Evolutionary conservation across 1,140 invertebrate genomes (phyloP).

Genomic region (Eubasilissa regina): DNA sequence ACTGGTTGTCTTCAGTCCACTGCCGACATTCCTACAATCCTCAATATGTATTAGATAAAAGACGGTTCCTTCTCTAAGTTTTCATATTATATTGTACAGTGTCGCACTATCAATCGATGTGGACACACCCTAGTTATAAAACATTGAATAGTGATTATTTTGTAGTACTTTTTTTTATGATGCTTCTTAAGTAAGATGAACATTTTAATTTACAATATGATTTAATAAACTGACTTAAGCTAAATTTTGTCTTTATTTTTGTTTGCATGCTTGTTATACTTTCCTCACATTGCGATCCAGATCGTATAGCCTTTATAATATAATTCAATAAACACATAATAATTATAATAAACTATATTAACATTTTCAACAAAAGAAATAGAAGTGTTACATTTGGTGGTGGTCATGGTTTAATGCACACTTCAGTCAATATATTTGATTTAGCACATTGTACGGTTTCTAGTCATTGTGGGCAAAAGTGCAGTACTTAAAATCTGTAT

Average conservation of each 20-base stretch:
- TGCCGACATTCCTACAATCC: slow-evolving; percentile 41
- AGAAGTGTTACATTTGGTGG: slow-evolving; percentile 3
- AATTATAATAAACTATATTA: not conserved
- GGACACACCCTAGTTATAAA: not conserved
- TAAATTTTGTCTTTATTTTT: slow-evolving; percentile 51
- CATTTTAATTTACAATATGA: slow-evolving; percentile 22
- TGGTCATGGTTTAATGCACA: not conserved
- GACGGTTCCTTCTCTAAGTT: slow-evolving; percentile 31
- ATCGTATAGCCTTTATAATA: not conserved
- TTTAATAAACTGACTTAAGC: slow-evolving; percentile 47
- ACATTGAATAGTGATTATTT: slow-evolving; percentile 40
- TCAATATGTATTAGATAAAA: slow-evolving; percentile 31
- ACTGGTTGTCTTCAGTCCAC: slow-evolving; percentile 3
- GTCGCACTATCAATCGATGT: not conserved
- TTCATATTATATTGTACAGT: slow-evolving; percentile 11
- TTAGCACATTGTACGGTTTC: not conserved
- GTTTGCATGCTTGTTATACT: slow-evolving; percentile 48
- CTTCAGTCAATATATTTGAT: not conserved
- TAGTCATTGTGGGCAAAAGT: too few species aligned
- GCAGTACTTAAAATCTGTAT: too few species aligned
- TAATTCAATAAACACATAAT: slow-evolving; percentile 1
- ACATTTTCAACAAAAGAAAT: not conserved
- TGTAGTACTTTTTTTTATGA: slow-evolving; percentile 51
- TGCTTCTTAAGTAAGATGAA: slow-evolving; percentile 36
- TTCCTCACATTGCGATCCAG: not conserved